Percentiles rank a stretch among this genome's conserved stretches.
Conservation (phyloP, 2,888 invertebrate species). For the Drosophila flavopinicola region DNA sequence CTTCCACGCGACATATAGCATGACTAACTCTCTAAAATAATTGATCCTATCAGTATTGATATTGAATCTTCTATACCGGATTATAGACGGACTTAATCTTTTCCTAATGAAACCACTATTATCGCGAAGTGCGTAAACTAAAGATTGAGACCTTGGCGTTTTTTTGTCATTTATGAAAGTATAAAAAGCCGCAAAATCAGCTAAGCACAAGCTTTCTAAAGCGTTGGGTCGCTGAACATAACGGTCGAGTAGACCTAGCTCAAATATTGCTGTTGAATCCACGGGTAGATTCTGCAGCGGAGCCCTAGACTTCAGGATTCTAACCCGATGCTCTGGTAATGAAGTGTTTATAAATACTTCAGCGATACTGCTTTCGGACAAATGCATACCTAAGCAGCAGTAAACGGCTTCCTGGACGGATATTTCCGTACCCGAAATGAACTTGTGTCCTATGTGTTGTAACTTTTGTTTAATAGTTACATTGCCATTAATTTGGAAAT, state of each 20-base stretch:
- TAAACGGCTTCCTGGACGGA: not conserved
- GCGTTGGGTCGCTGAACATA: too few relatives aligned
- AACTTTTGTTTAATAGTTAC: not conserved
- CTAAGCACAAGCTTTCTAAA: not conserved
- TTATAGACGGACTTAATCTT: not conserved
- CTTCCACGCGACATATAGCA: not conserved
- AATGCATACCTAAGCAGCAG: not conserved
- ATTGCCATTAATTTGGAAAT: not conserved
- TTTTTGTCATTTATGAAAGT: not conserved
- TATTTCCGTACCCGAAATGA: not conserved
- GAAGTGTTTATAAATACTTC: not conserved
- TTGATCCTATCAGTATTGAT: not conserved
- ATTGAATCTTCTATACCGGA: not conserved
- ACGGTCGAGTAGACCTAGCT: too few relatives aligned
- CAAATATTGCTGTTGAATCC: too few relatives aligned
- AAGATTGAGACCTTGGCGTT: not conserved
- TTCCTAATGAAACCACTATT: not conserved
- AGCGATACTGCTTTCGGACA: not conserved
- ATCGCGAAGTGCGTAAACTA: not conserved
- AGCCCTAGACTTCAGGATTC: too few relatives aligned
- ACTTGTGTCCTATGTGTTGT: not conserved
- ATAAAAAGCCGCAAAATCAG: not conserved
- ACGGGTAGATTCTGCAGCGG: too few relatives aligned
- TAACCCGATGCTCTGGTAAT: not conserved
- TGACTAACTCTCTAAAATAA: not conserved